Evolutionary conservation across 2,113 vertebrate genomes (phyloP).

Genomic region (Tringa solitaria): DNA sequence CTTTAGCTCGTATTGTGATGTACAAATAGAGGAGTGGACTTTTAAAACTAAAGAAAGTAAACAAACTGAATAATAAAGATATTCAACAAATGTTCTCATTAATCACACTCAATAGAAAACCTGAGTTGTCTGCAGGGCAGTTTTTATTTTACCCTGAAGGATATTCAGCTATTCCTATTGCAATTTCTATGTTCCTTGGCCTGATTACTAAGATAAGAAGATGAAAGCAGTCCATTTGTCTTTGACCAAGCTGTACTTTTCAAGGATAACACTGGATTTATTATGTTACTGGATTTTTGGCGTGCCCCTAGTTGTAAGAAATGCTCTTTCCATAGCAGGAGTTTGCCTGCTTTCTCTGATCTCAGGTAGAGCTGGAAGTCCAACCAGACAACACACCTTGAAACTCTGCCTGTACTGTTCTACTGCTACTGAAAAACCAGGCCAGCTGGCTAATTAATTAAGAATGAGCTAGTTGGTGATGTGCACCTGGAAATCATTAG

Average conservation of each 20-base stretch:
- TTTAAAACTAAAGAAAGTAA: not conserved
- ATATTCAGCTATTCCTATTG: not conserved
- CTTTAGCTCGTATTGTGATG: not conserved
- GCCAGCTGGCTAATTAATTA: slow-evolving; percentile 56
- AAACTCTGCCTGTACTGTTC: not conserved
- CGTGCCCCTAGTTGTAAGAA: not conserved
- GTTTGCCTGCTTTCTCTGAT: not conserved
- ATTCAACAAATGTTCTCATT: not conserved
- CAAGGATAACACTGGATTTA: not conserved
- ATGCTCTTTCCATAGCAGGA: not conserved
- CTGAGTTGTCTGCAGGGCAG: not conserved
- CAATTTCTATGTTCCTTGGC: not conserved
- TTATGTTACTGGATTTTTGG: not conserved
- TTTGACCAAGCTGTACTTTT: not conserved
- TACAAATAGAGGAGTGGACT: not conserved
- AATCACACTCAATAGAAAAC: not conserved
- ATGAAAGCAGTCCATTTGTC: not conserved
- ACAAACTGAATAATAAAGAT: not conserved
- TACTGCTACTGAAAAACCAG: not conserved
- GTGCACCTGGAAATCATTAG: slow-evolving; percentile 50
- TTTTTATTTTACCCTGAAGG: not conserved
- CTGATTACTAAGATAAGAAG: not conserved
- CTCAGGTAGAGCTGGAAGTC: not conserved
- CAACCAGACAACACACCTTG: not conserved
- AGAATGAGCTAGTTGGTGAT: slow-evolving; percentile 13